A percentile compares a stretch with the other conserved stretches of the same genome.
Evolutionary conservation across 1,140 invertebrate genomes (phyloP).

Genomic region (Danaus melanippus): DNA sequence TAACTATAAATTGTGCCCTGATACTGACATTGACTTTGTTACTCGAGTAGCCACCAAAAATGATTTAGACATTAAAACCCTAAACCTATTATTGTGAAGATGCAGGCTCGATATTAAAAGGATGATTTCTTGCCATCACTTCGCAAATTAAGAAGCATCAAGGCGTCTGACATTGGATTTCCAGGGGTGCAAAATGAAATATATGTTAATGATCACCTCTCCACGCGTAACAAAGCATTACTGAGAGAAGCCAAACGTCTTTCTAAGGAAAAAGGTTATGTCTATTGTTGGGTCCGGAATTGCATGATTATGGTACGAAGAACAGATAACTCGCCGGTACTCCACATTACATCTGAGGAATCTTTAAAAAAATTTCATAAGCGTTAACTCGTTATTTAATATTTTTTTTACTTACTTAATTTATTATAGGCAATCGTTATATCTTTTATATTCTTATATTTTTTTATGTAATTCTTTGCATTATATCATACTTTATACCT

Average conservation of each 20-base stretch:
- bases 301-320: constrained; percentile 8
- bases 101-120: not conserved
- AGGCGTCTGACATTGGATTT: constrained; percentile 6
- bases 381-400: not conserved
- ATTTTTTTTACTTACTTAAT: no score
- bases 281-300: constrained; percentile 8
- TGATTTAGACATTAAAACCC: not conserved
- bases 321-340: constrained; percentile 6
- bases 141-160: constrained; percentile 7
- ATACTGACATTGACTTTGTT: constrained; percentile 6
- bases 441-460: no score
- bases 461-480: no score
- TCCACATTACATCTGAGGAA: constrained; percentile 9
- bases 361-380: constrained; percentile 8
- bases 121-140: constrained; percentile 6
- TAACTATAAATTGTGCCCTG: not conserved
- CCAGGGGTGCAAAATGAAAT: constrained; percentile 6
- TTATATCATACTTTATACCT: no score
- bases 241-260: constrained; percentile 6
- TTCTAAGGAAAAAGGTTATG: constrained; percentile 5
- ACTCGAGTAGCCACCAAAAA: constrained; percentile 4
- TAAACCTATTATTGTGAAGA: constrained; percentile 4
- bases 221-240: constrained; percentile 6
- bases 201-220: constrained; percentile 5
- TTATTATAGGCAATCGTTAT: no score